Conservation (phyloP, 2,113 vertebrate genomes). For the Pseudopipra pipra region DNA sequence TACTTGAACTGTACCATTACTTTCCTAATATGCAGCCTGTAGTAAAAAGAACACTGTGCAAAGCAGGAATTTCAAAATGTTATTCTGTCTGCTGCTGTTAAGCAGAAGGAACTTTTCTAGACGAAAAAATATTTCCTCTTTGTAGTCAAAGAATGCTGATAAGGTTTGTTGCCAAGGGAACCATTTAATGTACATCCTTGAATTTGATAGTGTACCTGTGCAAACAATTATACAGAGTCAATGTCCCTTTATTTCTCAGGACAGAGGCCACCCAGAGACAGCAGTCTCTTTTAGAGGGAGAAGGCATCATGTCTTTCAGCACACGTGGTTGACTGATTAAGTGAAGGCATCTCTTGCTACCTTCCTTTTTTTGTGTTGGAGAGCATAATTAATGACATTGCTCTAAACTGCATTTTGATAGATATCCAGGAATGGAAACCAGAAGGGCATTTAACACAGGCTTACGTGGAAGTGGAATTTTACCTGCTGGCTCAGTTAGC, state of each 20-base stretch:
- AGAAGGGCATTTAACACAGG: not conserved
- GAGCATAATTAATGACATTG: not conserved
- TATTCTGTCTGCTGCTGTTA: not conserved
- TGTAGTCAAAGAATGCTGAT: not conserved
- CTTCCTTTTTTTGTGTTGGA: not conserved
- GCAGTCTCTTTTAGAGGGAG: not conserved
- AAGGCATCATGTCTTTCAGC: not conserved
- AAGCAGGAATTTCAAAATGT: not conserved
- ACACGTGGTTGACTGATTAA: not conserved
- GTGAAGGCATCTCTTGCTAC: not conserved
- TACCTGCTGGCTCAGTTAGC: not conserved
- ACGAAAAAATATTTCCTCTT: not conserved
- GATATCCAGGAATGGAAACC: not conserved
- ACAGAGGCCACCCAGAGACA: not conserved
- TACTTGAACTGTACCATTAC: not conserved
- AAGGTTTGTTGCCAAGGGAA: constrained; percentile 20
- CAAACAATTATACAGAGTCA: not conserved
- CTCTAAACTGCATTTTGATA: not conserved
- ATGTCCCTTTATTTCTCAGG: not conserved
- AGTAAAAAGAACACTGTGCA: not conserved
- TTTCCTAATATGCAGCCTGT: not conserved
- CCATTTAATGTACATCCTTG: not conserved
- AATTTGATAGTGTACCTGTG: not conserved
- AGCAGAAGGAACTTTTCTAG: not conserved
- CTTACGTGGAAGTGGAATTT: not conserved